These are phyloP conservation scores for Camponotus floridanus DNA, from an alignment of 1,140 invertebrate species.

Conservation along the genomic window DNA sequence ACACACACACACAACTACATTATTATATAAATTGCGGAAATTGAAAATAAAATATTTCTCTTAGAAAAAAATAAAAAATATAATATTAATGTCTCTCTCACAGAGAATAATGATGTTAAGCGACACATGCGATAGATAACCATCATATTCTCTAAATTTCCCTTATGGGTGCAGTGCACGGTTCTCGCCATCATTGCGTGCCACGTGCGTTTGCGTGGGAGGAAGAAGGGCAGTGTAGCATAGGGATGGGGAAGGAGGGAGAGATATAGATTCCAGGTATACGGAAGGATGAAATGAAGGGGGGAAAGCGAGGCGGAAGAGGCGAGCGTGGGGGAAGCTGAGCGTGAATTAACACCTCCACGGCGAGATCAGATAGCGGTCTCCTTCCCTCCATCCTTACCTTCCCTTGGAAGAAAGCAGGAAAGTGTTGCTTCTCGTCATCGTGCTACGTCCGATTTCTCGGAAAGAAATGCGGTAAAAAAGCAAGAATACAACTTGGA, in stretches of 20 bases:
- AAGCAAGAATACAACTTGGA: conserved; percentile 47
- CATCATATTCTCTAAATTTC: conserved; percentile 17
- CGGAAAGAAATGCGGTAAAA: conserved; percentile 26
- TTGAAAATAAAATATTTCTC: not conserved
- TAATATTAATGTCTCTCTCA: not conserved
- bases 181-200: conserved; percentile 23
- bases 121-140: not conserved
- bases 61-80: not conserved
- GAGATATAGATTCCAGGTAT: conserved; percentile 10
- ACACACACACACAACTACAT: not conserved
- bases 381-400: conserved; percentile 2
- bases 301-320: conserved; percentile 55
- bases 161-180: not conserved
- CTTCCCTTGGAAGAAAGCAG: conserved; percentile 54
- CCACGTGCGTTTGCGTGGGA: conserved; percentile 36
- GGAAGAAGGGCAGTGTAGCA: conserved; percentile 23
- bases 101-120: not conserved
- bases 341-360: conserved; percentile 85
- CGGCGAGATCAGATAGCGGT: conserved; percentile 82
- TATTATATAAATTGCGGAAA: not conserved
- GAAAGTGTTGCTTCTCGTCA: conserved; percentile 55
- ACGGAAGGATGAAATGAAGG: conserved; percentile 5
- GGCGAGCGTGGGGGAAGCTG: conserved; percentile 59
- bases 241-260: not conserved
- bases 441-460: not conserved